Conservation (phyloP, 2,113 vertebrate species). For the Sylvilagus bachmani region DNA sequence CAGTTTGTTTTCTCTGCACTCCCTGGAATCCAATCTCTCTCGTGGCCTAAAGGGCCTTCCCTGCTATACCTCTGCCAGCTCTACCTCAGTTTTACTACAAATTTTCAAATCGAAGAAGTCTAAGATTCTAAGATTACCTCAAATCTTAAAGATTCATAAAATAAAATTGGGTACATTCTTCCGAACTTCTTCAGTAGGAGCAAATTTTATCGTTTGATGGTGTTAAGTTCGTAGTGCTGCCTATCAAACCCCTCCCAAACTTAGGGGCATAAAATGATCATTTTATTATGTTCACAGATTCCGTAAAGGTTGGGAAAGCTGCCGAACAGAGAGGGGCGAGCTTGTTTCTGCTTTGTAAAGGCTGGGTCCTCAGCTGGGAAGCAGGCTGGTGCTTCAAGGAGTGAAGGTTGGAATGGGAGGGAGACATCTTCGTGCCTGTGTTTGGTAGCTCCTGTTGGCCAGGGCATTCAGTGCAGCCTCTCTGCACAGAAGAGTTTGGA, state of each 20-base stretch:
- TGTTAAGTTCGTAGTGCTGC: neutral
- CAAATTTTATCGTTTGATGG: neutral
- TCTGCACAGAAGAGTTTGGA: neutral
- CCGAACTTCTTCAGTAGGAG: neutral
- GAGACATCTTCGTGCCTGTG: neutral
- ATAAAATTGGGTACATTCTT: neutral
- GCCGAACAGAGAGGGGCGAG: neutral
- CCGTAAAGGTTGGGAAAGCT: neutral
- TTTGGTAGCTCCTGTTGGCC: neutral
- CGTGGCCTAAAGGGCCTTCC: neutral
- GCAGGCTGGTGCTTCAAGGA: neutral
- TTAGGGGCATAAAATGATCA: neutral
- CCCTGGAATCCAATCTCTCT: neutral
- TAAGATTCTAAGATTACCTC: neutral
- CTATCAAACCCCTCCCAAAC: neutral
- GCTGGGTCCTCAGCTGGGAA: neutral
- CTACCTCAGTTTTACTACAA: neutral
- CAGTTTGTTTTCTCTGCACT: neutral
- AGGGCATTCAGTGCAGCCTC: neutral
- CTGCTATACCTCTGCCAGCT: neutral
- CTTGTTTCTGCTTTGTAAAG: neutral
- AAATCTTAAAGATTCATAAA: slow-evolving; percentile 41
- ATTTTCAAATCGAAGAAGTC: neutral
- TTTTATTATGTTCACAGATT: neutral
- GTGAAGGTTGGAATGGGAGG: neutral